Evolutionary conservation across 2,797 vertebrate species (phyloP).

Genomic region (Delichon dasypus): DNA sequence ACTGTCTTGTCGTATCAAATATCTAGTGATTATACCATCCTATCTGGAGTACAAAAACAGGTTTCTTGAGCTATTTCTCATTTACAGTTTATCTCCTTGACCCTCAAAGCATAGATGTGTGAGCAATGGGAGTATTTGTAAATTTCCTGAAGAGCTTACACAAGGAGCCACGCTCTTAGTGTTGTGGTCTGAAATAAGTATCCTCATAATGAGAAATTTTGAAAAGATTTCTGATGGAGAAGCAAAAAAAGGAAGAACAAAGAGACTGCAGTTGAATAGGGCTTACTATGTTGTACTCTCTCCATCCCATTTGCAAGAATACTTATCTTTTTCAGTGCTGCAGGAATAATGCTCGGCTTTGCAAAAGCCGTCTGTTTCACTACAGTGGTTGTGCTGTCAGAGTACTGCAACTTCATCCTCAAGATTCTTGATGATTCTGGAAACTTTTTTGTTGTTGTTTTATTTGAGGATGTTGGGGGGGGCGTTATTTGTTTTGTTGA

Average conservation of each 20-base stretch:
- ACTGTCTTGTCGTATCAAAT: neutral
- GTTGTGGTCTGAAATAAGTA: neutral
- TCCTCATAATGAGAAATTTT: neutral
- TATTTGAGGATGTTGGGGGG: accelerated
- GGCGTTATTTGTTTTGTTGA: accelerated
- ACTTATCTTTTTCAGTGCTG: neutral
- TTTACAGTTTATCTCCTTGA: neutral
- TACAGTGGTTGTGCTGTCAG: neutral
- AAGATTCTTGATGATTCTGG: neutral
- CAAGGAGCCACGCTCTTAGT: neutral
- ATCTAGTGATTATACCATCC: neutral
- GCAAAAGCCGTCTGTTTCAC: neutral
- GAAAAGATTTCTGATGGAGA: neutral
- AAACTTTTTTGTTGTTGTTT: neutral
- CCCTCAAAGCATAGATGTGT: neutral
- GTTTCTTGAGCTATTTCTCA: neutral
- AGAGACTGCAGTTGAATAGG: neutral
- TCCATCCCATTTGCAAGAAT: neutral
- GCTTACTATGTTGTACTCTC: neutral
- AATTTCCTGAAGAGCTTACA: neutral
- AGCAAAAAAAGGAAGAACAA: neutral
- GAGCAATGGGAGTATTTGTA: neutral
- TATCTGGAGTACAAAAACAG: neutral
- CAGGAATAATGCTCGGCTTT: neutral
- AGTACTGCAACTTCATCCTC: neutral